Percentiles rank a stretch among this genome's conserved stretches.
Conservation (phyloP, 1,140 invertebrate species). For the Pogonomyrmex californicus region DNA sequence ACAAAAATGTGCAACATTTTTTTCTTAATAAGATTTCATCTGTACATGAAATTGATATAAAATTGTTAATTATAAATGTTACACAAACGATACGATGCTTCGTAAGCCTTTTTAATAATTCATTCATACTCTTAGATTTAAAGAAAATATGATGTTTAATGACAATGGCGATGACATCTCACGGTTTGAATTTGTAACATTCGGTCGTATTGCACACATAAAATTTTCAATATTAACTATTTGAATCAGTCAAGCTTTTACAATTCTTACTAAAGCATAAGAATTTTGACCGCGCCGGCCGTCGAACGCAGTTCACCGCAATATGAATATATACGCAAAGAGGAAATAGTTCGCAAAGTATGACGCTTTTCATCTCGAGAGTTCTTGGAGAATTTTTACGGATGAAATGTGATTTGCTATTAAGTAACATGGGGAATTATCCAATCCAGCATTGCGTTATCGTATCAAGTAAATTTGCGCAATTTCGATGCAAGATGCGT, state of each 20-base stretch:
- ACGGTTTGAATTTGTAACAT: not conserved
- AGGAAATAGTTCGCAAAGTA: not conserved
- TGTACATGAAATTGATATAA: not conserved
- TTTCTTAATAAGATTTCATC: not conserved
- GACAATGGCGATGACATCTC: not conserved
- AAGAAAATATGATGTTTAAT: not conserved
- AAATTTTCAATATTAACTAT: slow-evolving; percentile 4
- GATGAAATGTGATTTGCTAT: not conserved
- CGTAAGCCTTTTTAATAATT: not conserved
- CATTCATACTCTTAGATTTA: not conserved
- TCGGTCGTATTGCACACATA: not conserved
- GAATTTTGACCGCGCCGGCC: not conserved
- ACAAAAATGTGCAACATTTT: not conserved
- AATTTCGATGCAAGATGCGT: not conserved
- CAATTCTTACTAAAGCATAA: not conserved
- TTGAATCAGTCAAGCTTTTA: not conserved
- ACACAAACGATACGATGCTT: not conserved
- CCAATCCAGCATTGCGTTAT: not conserved
- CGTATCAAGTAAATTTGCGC: not conserved
- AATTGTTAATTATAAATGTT: not conserved
- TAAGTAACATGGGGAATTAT: not conserved
- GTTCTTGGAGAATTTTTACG: not conserved
- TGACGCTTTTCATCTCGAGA: not conserved
- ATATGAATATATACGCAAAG: not conserved
- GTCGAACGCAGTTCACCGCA: not conserved